A percentile compares a stretch with the other conserved stretches of the same genome.
Conservation (phyloP, 2,888 invertebrate species). For the Xanthia icteritia region DNA sequence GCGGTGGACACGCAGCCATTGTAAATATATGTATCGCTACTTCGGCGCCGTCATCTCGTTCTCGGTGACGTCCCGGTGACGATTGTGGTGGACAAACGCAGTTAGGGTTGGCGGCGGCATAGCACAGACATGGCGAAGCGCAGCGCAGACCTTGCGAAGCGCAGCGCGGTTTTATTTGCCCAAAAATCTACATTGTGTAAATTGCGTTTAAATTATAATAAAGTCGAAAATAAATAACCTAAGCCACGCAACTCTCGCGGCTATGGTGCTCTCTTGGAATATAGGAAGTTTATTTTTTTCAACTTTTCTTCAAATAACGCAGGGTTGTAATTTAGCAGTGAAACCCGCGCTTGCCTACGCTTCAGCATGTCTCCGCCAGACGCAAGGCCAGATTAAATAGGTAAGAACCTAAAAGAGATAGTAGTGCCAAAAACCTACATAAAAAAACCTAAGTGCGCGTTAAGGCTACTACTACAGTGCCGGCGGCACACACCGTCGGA, state of each 20-base stretch:
- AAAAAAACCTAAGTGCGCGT: too few relatives aligned
- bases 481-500: too few relatives aligned
- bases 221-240: not conserved
- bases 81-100: too few relatives aligned
- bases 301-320: not conserved
- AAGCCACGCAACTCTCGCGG: too few relatives aligned
- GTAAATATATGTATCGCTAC: too few relatives aligned
- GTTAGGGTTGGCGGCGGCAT: too few relatives aligned
- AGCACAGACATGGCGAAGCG: too few relatives aligned
- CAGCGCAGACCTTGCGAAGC: not conserved
- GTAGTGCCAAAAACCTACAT: too few relatives aligned
- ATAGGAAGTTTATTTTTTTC: not conserved
- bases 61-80: too few relatives aligned
- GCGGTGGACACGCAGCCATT: not conserved
- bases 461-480: too few relatives aligned
- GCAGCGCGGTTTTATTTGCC: not conserved
- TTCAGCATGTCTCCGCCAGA: not conserved
- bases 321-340: not conserved
- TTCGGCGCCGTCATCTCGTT: too few relatives aligned
- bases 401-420: not conserved
- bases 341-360: not conserved
- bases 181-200: not conserved
- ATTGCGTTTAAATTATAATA: not conserved
- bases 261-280: not conserved
- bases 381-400: not conserved